A percentile compares a stretch with the other conserved stretches of the same genome.
These are phyloP conservation scores for Bubalus kerabau DNA, from an alignment of 2,113 vertebrate species.

Conservation along the genomic window DNA sequence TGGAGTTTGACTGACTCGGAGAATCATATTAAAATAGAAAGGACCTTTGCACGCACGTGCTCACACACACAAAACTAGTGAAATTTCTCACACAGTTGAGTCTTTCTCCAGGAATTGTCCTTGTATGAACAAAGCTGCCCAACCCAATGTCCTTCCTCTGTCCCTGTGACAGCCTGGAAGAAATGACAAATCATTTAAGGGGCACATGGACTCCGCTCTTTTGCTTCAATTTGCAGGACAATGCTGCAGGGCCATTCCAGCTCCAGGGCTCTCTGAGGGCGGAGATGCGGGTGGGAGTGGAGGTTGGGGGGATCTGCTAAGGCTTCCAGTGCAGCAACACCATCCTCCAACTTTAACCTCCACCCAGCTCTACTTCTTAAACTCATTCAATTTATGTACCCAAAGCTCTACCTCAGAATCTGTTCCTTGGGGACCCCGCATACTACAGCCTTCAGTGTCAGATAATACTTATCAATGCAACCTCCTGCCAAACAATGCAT, in stretches of 20 bases:
- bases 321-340: rapidly evolving
- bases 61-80: background rate
- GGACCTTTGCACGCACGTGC: rapidly evolving
- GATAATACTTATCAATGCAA: background rate
- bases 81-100: background rate
- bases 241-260: rapidly evolving
- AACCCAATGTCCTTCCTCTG: background rate
- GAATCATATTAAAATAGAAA: background rate
- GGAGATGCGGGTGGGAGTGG: background rate
- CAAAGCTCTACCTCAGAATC: background rate
- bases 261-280: background rate
- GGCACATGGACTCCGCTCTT: rapidly evolving
- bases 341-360: background rate
- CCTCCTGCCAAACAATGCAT: background rate
- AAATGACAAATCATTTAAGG: background rate
- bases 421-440: background rate
- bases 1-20: background rate
- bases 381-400: background rate
- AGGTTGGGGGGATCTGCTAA: rapidly evolving
- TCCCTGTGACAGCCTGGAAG: background rate
- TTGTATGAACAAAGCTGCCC: background rate
- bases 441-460: background rate
- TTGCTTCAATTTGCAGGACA: background rate
- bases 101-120: background rate
- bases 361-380: background rate